phyloP scores from a whole-genome alignment of 1,140 invertebrate genomes.

The Plutomurus gul region DNA sequence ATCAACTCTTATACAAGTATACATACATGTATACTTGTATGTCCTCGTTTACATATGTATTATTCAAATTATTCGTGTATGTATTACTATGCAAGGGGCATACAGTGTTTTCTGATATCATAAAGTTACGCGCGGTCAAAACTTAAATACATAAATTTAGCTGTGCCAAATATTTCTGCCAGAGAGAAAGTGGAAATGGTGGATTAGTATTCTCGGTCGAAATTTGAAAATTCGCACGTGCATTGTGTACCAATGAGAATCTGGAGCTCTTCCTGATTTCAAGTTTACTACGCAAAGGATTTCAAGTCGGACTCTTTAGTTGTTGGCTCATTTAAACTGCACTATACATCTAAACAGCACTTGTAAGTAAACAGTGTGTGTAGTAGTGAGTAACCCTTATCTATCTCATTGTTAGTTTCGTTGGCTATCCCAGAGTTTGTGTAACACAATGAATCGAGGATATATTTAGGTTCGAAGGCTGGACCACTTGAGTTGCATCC shows the following conservation, averaged over 20 bases:
- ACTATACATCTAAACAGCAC: too few species aligned
- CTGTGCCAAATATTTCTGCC: conserved; percentile 18
- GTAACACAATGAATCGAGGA: not conserved
- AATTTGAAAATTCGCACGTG: conserved; percentile 1
- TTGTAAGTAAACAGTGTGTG: not conserved
- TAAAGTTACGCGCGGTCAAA: conserved; percentile 21
- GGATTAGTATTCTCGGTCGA: conserved; percentile 12
- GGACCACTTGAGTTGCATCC: conserved; percentile 16
- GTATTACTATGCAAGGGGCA: not conserved
- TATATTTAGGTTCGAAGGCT: not conserved
- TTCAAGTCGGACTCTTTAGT: not conserved
- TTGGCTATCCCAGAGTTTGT: not conserved
- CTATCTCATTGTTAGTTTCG: not conserved
- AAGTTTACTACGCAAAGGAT: not conserved
- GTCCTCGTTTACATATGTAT: not conserved
- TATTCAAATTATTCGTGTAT: not conserved
- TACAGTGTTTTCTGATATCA: conserved; percentile 2
- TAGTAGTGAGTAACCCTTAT: not conserved
- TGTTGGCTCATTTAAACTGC: conserved; percentile 9
- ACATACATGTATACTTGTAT: not conserved
- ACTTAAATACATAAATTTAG: conserved; percentile 28
- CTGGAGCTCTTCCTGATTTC: not conserved
- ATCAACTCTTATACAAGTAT: not conserved
- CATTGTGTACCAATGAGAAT: not conserved
- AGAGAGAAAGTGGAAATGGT: conserved; percentile 1